Evolutionary conservation across 2,888 invertebrate species (phyloP).

Genomic region (Rutpela maculata): DNA sequence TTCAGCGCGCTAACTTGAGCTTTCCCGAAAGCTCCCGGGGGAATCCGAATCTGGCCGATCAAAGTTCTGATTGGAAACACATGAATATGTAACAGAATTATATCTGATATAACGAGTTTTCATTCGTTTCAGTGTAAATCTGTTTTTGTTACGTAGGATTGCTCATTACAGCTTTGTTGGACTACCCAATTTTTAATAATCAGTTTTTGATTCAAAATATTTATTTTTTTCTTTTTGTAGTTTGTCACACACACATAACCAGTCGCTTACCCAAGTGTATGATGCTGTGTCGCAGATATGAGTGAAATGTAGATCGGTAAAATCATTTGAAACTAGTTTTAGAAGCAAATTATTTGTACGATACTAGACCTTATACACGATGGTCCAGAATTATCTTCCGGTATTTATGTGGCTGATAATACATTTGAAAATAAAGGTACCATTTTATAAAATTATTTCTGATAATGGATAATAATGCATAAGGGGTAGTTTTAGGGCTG

Average conservation of each 20-base stretch:
- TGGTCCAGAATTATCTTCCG: too few relatives aligned
- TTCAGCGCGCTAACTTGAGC: slow-evolving; percentile 62
- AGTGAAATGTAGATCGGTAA: neutral
- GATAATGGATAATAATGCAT: too few relatives aligned
- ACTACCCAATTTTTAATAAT: slow-evolving; percentile 25
- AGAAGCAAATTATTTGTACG: too few relatives aligned
- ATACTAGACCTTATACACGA: too few relatives aligned
- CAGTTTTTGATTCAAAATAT: neutral
- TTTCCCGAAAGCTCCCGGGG: slow-evolving; percentile 51
- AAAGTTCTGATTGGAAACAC: slow-evolving; percentile 63
- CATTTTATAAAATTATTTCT: too few relatives aligned
- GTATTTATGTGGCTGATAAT: too few relatives aligned
- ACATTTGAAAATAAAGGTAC: too few relatives aligned
- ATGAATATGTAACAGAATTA: slow-evolving; percentile 66
- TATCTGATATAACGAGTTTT: slow-evolving; percentile 59
- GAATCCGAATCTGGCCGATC: slow-evolving; percentile 47
- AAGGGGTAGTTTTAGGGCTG: too few relatives aligned
- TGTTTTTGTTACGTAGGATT: slow-evolving; percentile 46
- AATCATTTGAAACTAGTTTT: too few relatives aligned
- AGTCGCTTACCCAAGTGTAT: neutral
- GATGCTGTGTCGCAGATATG: neutral
- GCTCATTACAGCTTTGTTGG: slow-evolving; percentile 32
- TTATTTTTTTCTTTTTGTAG: slow-evolving; percentile 3
- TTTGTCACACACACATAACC: neutral
- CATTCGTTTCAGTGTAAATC: slow-evolving; percentile 53